Conservation (phyloP, 1,140 invertebrate genomes). For the Lasioglossum albipes region DNA sequence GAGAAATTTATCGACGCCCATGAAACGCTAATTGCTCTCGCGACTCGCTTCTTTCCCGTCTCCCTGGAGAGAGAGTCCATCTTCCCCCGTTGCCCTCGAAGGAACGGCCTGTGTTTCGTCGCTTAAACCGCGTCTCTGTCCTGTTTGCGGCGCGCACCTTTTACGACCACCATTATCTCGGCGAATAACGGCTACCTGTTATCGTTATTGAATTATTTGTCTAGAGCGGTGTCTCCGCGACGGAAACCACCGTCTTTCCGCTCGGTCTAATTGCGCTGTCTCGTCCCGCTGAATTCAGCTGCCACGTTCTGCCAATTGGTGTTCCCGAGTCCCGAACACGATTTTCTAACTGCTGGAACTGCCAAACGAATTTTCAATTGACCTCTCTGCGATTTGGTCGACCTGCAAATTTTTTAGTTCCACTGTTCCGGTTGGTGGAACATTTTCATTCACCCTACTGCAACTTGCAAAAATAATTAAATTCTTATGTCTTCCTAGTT, state of each 20-base stretch:
- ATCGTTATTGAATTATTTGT: constrained; percentile 30
- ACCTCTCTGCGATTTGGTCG: too few relatives aligned
- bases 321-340: too few relatives aligned
- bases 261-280: neutral
- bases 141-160: constrained; percentile 1
- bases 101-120: neutral
- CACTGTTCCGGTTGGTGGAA: too few relatives aligned
- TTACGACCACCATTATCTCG: constrained; percentile 30
- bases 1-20: neutral
- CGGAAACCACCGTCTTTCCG: neutral
- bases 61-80: neutral
- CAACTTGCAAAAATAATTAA: too few relatives aligned
- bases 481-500: too few relatives aligned
- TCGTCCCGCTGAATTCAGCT: too few relatives aligned
- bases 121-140: neutral
- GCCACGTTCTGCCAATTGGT: too few relatives aligned
- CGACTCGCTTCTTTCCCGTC: neutral
- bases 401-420: too few relatives aligned
- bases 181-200: constrained; percentile 2
- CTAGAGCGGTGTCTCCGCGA: neutral
- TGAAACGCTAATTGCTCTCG: neutral
- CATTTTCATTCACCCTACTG: too few relatives aligned
- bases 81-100: neutral
- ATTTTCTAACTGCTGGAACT: too few relatives aligned
- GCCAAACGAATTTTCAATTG: too few relatives aligned